These are phyloP conservation scores for Lerema accius DNA, from an alignment of 1,140 invertebrate genomes.

Conservation along the genomic window DNA sequence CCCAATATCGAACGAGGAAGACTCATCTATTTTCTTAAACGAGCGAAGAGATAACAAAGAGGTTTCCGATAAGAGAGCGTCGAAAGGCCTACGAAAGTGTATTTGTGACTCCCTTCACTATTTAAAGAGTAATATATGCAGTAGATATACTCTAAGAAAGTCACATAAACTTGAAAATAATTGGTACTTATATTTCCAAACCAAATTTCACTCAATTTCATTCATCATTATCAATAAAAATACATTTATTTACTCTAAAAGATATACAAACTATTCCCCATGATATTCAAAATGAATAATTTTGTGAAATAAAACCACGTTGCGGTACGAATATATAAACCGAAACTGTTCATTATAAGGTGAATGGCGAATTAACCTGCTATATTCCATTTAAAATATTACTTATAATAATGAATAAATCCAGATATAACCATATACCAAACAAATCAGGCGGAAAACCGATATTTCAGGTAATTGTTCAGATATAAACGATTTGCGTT, in stretches of 20 bases:
- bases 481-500: slow-evolving; percentile 15
- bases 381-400: slow-evolving; percentile 14
- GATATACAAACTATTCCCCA: no score
- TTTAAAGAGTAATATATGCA: slow-evolving; percentile 26
- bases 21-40: slow-evolving; percentile 27
- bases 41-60: slow-evolving; percentile 52
- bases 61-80: slow-evolving; percentile 55
- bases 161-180: slow-evolving; percentile 2
- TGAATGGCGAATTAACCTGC: slow-evolving; percentile 16
- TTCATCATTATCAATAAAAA: no score
- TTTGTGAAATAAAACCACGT: slow-evolving; percentile 19
- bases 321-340: slow-evolving; percentile 27
- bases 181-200: no score
- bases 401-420: slow-evolving; percentile 20
- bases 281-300: slow-evolving; percentile 18
- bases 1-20: slow-evolving; percentile 21
- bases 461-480: slow-evolving; percentile 27
- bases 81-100: slow-evolving; percentile 52
- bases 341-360: slow-evolving; percentile 42
- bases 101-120: slow-evolving; percentile 49
- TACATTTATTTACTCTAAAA: no score
- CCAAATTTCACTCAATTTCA: no score
- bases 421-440: slow-evolving; percentile 9
- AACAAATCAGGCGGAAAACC: slow-evolving; percentile 29
- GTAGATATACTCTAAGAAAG: no score